A percentile compares a stretch with the other conserved stretches of the same genome.
These are phyloP conservation scores for Gasterosteus aculeatus DNA, from an alignment of 2,113 vertebrate species.

Conservation along the genomic window DNA sequence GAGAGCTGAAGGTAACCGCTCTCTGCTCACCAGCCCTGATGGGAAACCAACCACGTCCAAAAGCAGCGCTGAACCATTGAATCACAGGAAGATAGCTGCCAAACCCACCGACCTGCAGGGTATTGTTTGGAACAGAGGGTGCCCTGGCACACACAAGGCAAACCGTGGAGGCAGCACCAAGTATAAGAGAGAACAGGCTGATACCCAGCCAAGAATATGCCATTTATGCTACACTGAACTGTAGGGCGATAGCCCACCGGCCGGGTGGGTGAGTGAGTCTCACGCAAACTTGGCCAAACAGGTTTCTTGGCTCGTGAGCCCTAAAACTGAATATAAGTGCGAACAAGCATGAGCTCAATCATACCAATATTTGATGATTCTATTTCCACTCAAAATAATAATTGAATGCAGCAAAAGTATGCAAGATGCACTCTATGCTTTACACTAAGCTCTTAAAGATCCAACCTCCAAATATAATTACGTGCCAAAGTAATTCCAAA, in stretches of 20 bases:
- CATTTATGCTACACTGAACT: conserved; percentile 52
- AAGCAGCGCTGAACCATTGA: conserved; percentile 47
- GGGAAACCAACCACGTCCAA: conserved; percentile 37
- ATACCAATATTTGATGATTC: conserved; percentile 5
- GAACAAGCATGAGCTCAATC: background rate
- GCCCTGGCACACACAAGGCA: conserved; percentile 36
- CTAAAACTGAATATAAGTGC: conserved; percentile 20
- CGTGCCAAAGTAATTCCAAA: conserved; percentile 2
- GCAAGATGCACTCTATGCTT: background rate
- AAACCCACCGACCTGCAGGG: conserved; percentile 56
- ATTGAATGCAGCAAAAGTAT: background rate
- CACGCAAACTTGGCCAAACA: conserved; percentile 20
- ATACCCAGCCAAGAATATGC: conserved; percentile 55
- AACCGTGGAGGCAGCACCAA: conserved; percentile 42
- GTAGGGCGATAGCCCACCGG: conserved; percentile 23
- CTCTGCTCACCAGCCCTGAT: conserved; percentile 49
- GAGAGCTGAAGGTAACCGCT: conserved; percentile 42
- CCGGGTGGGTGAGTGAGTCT: conserved; percentile 44
- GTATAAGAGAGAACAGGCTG: conserved; percentile 45
- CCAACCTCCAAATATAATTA: background rate
- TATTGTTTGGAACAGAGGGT: conserved; percentile 51
- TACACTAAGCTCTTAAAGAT: background rate
- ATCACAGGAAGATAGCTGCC: conserved; percentile 58
- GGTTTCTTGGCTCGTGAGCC: background rate
- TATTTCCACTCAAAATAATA: background rate